phyloP scores from a whole-genome alignment of 2,113 vertebrate genomes.

The Tringa solitaria region DNA sequence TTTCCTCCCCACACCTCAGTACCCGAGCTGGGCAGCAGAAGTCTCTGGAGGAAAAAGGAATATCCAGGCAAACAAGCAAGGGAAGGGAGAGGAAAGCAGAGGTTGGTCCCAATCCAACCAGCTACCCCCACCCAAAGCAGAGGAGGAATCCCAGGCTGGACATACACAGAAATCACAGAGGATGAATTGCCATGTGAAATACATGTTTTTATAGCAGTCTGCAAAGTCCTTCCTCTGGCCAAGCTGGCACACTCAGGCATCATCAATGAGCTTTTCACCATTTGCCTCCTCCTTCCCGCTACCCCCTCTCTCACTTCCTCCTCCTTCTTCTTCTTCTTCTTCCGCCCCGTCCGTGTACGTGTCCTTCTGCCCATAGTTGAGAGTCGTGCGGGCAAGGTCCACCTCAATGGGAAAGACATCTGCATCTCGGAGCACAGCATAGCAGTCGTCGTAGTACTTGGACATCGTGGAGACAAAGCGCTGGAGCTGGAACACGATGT shows the following conservation, averaged over 20 bases:
- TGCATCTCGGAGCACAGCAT: constrained; percentile 87
- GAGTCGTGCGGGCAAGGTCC: constrained; percentile 92
- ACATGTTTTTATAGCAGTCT: neutral
- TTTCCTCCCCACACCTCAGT: neutral
- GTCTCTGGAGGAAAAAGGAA: neutral
- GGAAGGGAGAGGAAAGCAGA: neutral
- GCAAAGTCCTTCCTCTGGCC: neutral
- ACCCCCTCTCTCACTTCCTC: constrained; percentile 48
- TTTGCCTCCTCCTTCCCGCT: constrained; percentile 73
- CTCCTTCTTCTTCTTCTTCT: constrained; percentile 71
- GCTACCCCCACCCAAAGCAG: neutral
- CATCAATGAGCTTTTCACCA: constrained; percentile 88
- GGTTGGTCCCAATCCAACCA: neutral
- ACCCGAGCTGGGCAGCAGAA: neutral
- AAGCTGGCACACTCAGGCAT: constrained; percentile 38
- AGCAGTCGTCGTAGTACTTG: constrained; percentile 94
- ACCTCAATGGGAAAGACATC: constrained; percentile 99
- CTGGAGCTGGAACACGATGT: constrained; percentile 99
- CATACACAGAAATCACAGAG: neutral
- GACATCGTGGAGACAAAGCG: constrained; percentile 98
- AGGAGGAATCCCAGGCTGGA: constrained; percentile 10
- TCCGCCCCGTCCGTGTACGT: constrained; percentile 78
- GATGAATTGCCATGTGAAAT: constrained; percentile 8
- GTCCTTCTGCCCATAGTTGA: constrained; percentile 87
- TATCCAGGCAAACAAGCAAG: constrained; percentile 14